phyloP scores from a whole-genome alignment of 2,797 vertebrate species.

The Melanotaenia pygmaea region DNA sequence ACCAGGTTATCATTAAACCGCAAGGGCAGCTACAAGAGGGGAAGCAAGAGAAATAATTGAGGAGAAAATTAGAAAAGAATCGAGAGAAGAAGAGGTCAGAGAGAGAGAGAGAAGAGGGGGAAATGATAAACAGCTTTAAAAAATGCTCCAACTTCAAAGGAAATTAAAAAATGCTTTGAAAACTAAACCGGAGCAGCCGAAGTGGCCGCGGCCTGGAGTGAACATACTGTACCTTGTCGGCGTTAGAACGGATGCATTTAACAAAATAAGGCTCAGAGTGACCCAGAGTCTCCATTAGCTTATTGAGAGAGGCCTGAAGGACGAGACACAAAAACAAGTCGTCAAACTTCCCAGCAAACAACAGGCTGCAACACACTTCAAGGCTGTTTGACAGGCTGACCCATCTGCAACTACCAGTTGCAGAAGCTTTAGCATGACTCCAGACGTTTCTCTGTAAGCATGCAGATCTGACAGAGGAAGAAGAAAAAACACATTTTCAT shows the following conservation, averaged over 20 bases:
- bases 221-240: conserved; percentile 90
- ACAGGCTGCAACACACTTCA: not conserved
- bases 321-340: conserved; percentile 27
- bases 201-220: conserved; percentile 7
- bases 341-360: not conserved
- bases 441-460: conserved; percentile 12
- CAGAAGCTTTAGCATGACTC: conserved; percentile 23
- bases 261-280: conserved; percentile 99
- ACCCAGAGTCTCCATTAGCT: conserved; percentile 97
- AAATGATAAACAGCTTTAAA: conserved; percentile 48
- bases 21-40: conserved; percentile 86
- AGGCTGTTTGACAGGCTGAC: conserved; percentile 22
- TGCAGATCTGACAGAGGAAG: not conserved
- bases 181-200: conserved; percentile 34
- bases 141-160: conserved; percentile 49
- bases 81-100: conserved; percentile 15
- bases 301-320: conserved; percentile 92
- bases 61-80: conserved; percentile 8
- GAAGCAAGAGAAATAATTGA: not conserved
- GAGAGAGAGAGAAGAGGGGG: conserved; percentile 1
- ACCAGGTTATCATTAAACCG: conserved; percentile 93
- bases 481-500: conserved; percentile 17
- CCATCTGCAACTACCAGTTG: conserved; percentile 19
- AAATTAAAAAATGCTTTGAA: conserved; percentile 55
- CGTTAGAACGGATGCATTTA: conserved; percentile 98